These are phyloP conservation scores for Bombyx mandarina DNA, from an alignment of 1,140 invertebrate species.

Conservation along the genomic window DNA sequence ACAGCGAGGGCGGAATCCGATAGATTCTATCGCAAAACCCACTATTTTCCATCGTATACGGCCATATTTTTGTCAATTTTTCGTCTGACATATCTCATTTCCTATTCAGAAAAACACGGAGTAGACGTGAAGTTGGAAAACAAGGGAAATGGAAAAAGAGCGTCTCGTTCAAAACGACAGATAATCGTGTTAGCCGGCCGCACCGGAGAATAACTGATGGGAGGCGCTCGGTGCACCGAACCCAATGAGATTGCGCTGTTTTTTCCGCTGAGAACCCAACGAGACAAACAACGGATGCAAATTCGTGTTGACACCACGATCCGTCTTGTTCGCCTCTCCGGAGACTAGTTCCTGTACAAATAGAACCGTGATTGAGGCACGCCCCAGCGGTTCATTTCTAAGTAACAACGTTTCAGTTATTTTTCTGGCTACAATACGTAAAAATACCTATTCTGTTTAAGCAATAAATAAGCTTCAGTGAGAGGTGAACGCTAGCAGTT, in stretches of 20 bases:
- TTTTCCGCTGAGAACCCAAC: slow-evolving; percentile 48
- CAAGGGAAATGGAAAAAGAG: slow-evolving; percentile 65
- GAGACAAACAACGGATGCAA: slow-evolving; percentile 70
- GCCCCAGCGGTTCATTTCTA: slow-evolving; percentile 47
- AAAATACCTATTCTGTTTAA: slow-evolving; percentile 17
- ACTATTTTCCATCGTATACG: slow-evolving; percentile 60
- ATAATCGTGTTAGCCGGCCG: slow-evolving; percentile 67
- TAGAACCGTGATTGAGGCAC: slow-evolving; percentile 57
- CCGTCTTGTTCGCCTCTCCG: slow-evolving; percentile 63
- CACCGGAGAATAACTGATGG: slow-evolving; percentile 59
- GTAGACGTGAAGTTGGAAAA: slow-evolving; percentile 64
- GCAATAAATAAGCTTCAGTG: slow-evolving; percentile 36
- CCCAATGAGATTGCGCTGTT: slow-evolving; percentile 67
- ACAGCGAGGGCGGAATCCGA: slow-evolving; percentile 34
- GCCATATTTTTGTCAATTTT: slow-evolving; percentile 70
- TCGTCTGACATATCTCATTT: slow-evolving; percentile 69
- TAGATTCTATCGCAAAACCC: slow-evolving; percentile 62
- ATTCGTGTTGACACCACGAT: slow-evolving; percentile 68
- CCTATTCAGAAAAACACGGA: slow-evolving; percentile 67
- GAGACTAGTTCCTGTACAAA: slow-evolving; percentile 59
- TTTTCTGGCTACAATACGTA: slow-evolving; percentile 21
- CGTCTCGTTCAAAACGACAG: slow-evolving; percentile 61
- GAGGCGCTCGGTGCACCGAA: slow-evolving; percentile 44
- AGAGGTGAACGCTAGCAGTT: slow-evolving; percentile 30
- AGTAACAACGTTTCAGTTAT: slow-evolving; percentile 32